phyloP scores from a whole-genome alignment of 2,797 vertebrate genomes.

The Lepidocolaptes lacrymiger region DNA sequence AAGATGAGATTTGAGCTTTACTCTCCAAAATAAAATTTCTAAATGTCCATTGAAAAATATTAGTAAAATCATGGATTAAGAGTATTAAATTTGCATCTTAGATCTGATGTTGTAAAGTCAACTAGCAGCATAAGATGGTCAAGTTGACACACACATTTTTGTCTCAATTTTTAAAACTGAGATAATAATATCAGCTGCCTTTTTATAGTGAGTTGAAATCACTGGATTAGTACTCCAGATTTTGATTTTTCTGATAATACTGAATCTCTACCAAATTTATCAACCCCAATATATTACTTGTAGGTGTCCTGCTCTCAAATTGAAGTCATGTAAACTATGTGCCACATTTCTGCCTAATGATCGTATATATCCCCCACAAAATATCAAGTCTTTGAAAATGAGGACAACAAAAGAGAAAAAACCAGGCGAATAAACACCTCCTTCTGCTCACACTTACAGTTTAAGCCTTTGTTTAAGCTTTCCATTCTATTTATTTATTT shows the following conservation, averaged over 20 bases:
- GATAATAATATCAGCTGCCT: not conserved
- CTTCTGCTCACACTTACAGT: not conserved
- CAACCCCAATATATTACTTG: not conserved
- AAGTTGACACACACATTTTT: not conserved
- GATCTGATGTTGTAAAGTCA: not conserved
- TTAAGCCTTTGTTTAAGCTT: slow-evolving; percentile 1
- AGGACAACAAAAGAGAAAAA: not conserved
- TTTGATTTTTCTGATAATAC: not conserved
- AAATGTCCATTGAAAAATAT: not conserved
- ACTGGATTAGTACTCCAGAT: not conserved
- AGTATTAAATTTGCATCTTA: not conserved
- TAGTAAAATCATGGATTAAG: not conserved
- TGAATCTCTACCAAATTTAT: not conserved
- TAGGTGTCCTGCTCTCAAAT: not conserved
- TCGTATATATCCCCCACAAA: not conserved
- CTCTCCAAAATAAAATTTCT: not conserved
- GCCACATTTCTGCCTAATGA: not conserved
- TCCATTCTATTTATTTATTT: slow-evolving; percentile 31
- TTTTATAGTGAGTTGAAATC: not conserved
- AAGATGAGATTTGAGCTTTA: not conserved
- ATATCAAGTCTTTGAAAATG: not conserved
- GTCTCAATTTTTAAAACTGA: not conserved
- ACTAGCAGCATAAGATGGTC: not conserved
- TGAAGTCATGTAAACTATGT: not conserved
- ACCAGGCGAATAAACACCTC: not conserved